A percentile compares a stretch with the other conserved stretches of the same genome.
phyloP scores from a whole-genome alignment of 2,797 vertebrate genomes.

The Picus viridis region DNA sequence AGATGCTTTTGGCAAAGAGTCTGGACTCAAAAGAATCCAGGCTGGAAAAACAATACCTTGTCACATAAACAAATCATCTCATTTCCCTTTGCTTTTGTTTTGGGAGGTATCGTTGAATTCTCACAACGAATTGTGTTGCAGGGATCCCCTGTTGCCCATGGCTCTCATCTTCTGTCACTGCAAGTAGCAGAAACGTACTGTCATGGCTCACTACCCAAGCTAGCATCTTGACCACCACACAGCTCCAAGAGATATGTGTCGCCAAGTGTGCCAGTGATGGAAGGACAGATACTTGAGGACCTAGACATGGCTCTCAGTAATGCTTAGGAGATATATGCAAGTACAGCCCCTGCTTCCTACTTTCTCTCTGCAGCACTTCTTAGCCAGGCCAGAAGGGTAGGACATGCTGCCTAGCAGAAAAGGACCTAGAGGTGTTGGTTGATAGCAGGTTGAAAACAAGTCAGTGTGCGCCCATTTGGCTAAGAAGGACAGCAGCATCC shows the following conservation, averaged over 20 bases:
- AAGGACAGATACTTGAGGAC: too few relatives aligned
- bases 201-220: neutral
- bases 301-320: rapidly evolving
- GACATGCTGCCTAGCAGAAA: neutral
- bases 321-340: neutral
- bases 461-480: neutral
- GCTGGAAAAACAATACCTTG: neutral
- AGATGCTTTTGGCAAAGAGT: neutral
- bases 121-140: neutral
- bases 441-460: neutral
- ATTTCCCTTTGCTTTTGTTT: neutral
- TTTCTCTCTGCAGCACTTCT: neutral
- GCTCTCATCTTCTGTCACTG: neutral
- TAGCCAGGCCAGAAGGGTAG: neutral
- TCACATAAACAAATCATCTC: neutral
- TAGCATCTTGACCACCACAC: neutral
- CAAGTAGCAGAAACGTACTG: rapidly evolving
- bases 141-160: neutral
- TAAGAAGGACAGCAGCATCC: neutral
- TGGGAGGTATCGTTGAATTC: neutral
- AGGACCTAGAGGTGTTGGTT: neutral
- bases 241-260: too few relatives aligned
- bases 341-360: neutral
- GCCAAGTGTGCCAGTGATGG: too few relatives aligned
- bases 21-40: neutral